These are phyloP conservation scores for Austrofundulus limnaeus DNA, from an alignment of 2,113 vertebrate genomes.

Conservation along the genomic window DNA sequence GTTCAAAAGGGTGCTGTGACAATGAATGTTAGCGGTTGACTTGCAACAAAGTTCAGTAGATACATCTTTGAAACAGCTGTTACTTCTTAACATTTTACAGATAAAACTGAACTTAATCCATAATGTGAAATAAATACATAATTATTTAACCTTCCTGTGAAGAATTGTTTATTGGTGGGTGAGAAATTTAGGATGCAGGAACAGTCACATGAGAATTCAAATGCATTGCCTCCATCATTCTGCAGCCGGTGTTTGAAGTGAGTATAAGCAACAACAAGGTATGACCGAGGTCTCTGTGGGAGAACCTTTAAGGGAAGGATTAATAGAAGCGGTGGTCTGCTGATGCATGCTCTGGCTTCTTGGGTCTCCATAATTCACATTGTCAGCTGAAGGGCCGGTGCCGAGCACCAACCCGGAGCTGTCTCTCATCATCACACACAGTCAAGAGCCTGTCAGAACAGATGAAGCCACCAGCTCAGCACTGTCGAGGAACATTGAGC, in stretches of 20 bases:
- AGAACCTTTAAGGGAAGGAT: constrained; percentile 59
- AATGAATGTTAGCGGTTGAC: too few species aligned
- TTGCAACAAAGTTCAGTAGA: too few species aligned
- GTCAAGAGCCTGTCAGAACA: constrained; percentile 79
- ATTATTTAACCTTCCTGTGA: too few species aligned
- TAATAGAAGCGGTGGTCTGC: constrained; percentile 67
- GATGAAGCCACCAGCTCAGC: constrained; percentile 76
- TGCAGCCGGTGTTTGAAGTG: constrained; percentile 27
- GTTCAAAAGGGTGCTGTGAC: too few species aligned
- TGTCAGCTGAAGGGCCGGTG: constrained; percentile 76
- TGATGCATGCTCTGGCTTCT: constrained; percentile 71
- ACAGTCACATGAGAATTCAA: neutral
- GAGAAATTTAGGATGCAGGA: constrained; percentile 4
- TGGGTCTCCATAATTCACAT: constrained; percentile 77
- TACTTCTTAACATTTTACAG: neutral
- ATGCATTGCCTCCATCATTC: constrained; percentile 26
- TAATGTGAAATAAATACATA: neutral
- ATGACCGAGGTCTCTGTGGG: constrained; percentile 35
- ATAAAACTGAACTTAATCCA: neutral
- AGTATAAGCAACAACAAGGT: constrained; percentile 3
- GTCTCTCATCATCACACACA: constrained; percentile 79
- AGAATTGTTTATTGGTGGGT: neutral
- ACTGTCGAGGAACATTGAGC: constrained; percentile 75
- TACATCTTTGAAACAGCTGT: too few species aligned
- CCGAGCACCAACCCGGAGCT: constrained; percentile 69